phyloP scores from a whole-genome alignment of 2,113 vertebrate species.

The Pterocles gutturalis region DNA sequence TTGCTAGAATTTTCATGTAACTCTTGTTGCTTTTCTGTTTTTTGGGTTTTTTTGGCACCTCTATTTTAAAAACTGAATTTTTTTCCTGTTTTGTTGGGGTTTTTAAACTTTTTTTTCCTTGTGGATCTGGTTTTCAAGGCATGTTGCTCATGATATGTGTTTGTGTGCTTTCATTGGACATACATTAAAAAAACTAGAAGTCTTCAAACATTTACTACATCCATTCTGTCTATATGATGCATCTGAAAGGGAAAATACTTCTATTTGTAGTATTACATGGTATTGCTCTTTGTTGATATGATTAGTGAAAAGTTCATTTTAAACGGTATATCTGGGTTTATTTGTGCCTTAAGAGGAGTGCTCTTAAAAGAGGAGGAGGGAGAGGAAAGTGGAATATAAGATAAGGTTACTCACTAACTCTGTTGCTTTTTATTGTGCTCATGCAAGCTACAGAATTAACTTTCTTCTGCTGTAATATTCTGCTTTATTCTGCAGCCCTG shows the following conservation, averaged over 20 bases:
- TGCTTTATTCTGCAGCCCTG: not conserved
- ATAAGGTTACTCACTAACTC: not conserved
- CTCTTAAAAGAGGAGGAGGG: not conserved
- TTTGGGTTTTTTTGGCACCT: not conserved
- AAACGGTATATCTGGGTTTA: not conserved
- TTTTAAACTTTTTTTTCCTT: not conserved
- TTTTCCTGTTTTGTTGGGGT: not conserved
- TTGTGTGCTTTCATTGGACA: not conserved
- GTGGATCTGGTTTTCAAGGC: not conserved
- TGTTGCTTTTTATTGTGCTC: not conserved
- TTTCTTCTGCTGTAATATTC: not conserved
- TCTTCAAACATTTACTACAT: not conserved
- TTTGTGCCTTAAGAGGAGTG: not conserved
- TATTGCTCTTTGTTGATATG: not conserved
- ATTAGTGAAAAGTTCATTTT: not conserved
- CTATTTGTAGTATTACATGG: not conserved
- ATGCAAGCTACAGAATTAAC: not conserved
- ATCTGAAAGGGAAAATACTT: not conserved
- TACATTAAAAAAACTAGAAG: not conserved
- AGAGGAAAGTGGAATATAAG: not conserved
- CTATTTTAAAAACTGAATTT: not conserved
- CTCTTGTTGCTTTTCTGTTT: not conserved
- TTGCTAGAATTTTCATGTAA: not conserved
- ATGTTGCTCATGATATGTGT: not conserved
- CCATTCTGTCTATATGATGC: not conserved